Evolutionary conservation across 2,113 vertebrate genomes (phyloP).

Genomic region (Scomber scombrus): DNA sequence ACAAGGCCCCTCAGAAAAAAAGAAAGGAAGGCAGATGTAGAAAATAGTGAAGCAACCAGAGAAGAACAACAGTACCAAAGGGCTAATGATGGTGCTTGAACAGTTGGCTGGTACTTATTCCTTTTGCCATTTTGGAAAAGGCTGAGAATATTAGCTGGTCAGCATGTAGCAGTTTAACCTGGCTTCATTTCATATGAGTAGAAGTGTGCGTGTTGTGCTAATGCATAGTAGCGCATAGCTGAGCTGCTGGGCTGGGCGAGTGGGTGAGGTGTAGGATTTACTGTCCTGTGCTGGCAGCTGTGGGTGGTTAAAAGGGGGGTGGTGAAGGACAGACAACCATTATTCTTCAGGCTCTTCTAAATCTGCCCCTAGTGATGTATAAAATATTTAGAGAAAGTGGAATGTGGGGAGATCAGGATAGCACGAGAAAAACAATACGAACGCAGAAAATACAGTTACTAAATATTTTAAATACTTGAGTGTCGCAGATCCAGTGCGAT

Average conservation of each 20-base stretch:
- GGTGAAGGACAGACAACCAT: slow-evolving; percentile 74
- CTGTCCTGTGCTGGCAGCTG: slow-evolving; percentile 81
- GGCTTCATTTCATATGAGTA: slow-evolving; percentile 41
- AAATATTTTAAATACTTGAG: slow-evolving; percentile 46
- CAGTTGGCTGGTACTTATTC: slow-evolving; percentile 42
- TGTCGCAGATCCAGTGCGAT: slow-evolving; percentile 2
- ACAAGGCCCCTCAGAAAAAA: slow-evolving; percentile 70
- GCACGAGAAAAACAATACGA: slow-evolving; percentile 27
- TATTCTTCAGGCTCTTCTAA: slow-evolving; percentile 71
- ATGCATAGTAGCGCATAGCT: slow-evolving; percentile 56
- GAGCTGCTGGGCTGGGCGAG: slow-evolving; percentile 58
- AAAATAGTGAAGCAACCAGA: slow-evolving; percentile 57
- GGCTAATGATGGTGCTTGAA: slow-evolving; percentile 38
- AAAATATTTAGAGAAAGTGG: slow-evolving; percentile 70
- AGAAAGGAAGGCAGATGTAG: slow-evolving; percentile 71
- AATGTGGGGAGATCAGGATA: slow-evolving; percentile 53
- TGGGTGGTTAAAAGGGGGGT: slow-evolving; percentile 74
- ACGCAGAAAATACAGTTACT: slow-evolving; percentile 31
- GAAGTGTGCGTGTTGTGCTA: slow-evolving; percentile 46
- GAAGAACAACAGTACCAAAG: slow-evolving; percentile 50
- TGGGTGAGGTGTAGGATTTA: slow-evolving; percentile 78
- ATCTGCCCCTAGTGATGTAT: slow-evolving; percentile 67
- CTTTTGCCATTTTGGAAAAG: slow-evolving; percentile 47
- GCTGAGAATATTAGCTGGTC: slow-evolving; percentile 13
- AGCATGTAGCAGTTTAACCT: slow-evolving; percentile 31